Base-by-base conservation (phyloP, 1,140 invertebrate species). In the Holcopasites calliopsidis region DNA sequence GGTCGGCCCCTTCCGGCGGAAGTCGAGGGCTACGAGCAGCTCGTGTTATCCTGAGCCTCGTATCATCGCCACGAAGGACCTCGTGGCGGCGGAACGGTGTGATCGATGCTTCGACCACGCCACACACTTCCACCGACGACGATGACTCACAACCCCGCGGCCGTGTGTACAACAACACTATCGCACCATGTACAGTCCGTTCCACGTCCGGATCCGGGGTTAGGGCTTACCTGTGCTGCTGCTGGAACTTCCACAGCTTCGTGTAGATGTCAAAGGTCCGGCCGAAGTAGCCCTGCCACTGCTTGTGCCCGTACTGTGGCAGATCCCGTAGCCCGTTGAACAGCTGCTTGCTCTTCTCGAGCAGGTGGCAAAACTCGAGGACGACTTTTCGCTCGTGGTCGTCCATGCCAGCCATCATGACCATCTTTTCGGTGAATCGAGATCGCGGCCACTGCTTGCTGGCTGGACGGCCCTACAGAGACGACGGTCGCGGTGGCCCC, bases 161-260 rank as follows among this genome's bases (percentile, higher is more conserved):
- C n/a, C n/a, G 44, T n/a, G n/a, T n/a, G 44, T n/a, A 47, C 44
- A n/a, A 16, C 44, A 13, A 23, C 23, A 21, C 13, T 61, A 5
- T 54, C 35, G 16, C 26, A n/a, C 21, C 26, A 13, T 50, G 13
- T 26, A 7, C 3, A 16, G 26, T 6, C 52, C 26, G 64, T 10
- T 64, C 18, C 31, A 31, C 33, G 23, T 28, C n/a, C n/a, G n/a
- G n/a, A n/a, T n/a, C n/a, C n/a, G n/a, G n/a, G n/a, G n/a, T n/a
- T n/a, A n/a, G n/a, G n/a, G n/a, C 89, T 90, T 94, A 95, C 91
- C 98, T 95, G 92, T 99, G 97, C 91, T 99, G 97, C 90, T 99
- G 98, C 91, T 99, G 98, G 92, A 98, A 99, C 91, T 99, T 99
- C 98, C 98, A 99, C 54, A 99, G 93, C 92, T 98, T 98, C 38